These are phyloP conservation scores for Empidonax traillii DNA, from an alignment of 2,113 vertebrate species.

Conservation along the genomic window DNA sequence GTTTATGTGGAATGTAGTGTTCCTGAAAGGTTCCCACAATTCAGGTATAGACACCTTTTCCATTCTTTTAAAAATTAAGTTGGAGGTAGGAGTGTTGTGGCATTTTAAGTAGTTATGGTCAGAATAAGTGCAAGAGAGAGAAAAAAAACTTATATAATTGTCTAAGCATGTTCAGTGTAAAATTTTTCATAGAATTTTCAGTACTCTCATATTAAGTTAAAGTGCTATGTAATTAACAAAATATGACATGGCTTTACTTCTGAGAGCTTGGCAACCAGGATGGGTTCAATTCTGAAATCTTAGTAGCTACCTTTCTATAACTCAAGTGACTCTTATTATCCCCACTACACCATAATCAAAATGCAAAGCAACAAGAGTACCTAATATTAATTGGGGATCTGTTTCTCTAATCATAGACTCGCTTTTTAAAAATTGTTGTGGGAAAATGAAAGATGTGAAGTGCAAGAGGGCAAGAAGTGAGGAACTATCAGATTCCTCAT, in stretches of 20 bases:
- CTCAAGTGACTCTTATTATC: neutral
- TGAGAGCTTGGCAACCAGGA: neutral
- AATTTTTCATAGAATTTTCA: neutral
- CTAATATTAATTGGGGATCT: neutral
- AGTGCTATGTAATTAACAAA: neutral
- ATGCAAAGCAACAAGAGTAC: neutral
- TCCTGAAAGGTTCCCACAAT: neutral
- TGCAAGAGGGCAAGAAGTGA: neutral
- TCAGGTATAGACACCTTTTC: neutral
- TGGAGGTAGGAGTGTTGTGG: accelerated
- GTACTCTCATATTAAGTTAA: neutral
- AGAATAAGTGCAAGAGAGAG: neutral
- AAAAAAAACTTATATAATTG: neutral
- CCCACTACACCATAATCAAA: neutral
- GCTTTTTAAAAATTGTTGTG: neutral
- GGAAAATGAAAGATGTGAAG: neutral
- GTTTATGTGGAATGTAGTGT: neutral
- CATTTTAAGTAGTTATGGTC: neutral
- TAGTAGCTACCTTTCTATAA: neutral
- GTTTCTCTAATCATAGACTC: neutral
- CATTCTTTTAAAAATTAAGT: neutral
- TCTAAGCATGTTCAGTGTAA: neutral
- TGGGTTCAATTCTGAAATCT: neutral
- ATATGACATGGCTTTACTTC: neutral
- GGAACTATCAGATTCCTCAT: neutral